Evolutionary conservation across 2,797 vertebrate genomes (phyloP), one percentile per base, ranked within the genome.

Genomic region (Varecia variegata): DNA sequence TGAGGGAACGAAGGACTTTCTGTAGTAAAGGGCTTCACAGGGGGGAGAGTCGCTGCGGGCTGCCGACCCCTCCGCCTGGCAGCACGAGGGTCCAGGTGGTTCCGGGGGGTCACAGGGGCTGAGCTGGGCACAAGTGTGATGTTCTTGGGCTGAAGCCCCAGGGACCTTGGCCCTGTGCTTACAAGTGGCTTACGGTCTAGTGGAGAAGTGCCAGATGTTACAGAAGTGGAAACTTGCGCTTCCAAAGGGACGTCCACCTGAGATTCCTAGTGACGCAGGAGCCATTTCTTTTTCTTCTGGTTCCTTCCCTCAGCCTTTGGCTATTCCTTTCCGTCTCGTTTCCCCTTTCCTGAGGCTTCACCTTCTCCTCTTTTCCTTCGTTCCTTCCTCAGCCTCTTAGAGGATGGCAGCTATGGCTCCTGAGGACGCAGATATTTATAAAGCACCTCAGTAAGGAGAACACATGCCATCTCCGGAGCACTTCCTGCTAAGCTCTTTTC

Each of bases 221-320:
- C 18, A 13, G 85, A 40, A 38, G 18, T 12, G 50, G 93, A 23
- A 7, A 20, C 73, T 54, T 62, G 43, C 65, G 58, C 43, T 62
- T 62, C 12, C 2, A 11, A 20, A 52, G 68, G 47, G 60, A n/a
- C 4, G 1, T 12, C 32, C 18, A 8, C 47, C 45, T 1, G 4
- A 43, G 18, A 45, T 38, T 35, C 30, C 27, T 74, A 21, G 52
- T 32, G 32, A 54, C 9, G 2, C 40, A 15, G 52, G 13, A 17
- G 76, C 5, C 25, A 7, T 62, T 89, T 85, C 23, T 90, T 58
- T 83, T 73, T 54, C 56, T 95, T 65, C 12, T 23, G 50, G 67
- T 38, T 76, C 70, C 92, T 65, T 74, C 50, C 20, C 0, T 73
- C 38, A 18, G 50, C 47, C 32, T n/a, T 60, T 40, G 17, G 35